Evolutionary conservation across 1,140 invertebrate species (phyloP).

Genomic region (Eueides isabella): DNA sequence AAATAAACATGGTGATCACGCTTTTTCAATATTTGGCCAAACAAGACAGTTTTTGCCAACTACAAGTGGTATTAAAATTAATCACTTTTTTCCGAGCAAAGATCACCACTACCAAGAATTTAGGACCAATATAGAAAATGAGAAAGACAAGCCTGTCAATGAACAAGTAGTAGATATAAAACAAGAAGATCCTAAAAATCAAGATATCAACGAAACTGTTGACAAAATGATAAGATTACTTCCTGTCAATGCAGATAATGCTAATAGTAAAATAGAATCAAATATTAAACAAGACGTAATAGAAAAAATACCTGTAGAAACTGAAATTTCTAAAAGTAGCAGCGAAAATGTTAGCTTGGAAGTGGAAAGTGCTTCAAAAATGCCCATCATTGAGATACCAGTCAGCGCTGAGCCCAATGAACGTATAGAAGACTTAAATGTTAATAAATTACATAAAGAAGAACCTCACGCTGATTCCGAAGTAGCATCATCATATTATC

Average conservation of each 20-base stretch:
- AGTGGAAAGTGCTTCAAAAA: neutral
- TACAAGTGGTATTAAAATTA: conserved; percentile 64
- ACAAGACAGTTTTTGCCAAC: conserved; percentile 63
- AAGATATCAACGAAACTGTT: conserved; percentile 20
- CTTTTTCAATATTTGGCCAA: conserved; percentile 61
- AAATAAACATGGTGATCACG: conserved; percentile 66
- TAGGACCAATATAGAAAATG: conserved; percentile 26
- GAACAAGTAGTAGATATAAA: conserved; percentile 40
- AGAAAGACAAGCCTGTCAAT: conserved; percentile 45
- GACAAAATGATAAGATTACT: conserved; percentile 30
- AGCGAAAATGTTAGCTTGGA: neutral
- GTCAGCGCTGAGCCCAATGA: conserved; percentile 14
- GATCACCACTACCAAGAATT: conserved; percentile 49
- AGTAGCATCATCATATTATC: conserved; percentile 70
- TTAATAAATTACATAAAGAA: conserved; percentile 40
- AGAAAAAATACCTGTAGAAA: neutral
- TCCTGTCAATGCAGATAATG: conserved; percentile 15
- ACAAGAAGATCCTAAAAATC: conserved; percentile 23
- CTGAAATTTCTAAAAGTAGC: neutral
- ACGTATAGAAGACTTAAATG: conserved; percentile 14
- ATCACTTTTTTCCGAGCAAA: conserved; percentile 70
- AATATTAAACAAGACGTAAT: neutral
- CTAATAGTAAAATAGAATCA: neutral
- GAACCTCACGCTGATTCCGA: conserved; percentile 58
- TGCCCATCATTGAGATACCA: conserved; percentile 39